Evolutionary conservation across 2,113 vertebrate species (phyloP), one percentile per base, ranked within the genome.

Genomic region (Hippoglossus stenolepis): DNA sequence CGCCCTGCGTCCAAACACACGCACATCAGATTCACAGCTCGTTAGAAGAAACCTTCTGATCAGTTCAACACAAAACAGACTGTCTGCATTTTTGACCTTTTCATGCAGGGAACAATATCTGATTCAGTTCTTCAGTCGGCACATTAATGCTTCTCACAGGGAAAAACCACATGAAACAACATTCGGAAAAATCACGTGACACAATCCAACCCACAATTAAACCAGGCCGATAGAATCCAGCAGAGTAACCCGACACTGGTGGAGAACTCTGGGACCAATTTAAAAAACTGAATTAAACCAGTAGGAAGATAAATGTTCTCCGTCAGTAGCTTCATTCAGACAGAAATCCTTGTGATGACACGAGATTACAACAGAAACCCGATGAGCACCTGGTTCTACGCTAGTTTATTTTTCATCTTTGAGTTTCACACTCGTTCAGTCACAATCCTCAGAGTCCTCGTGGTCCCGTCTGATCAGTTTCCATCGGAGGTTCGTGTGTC

Each of bases 1-100:
- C 97, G 96, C 83, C 98, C 98, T 99, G 92, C 10, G 0, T 5
- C 5, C 31, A 7, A 5, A 31, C 31, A 31, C 0, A 31, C 6
- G 6, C 28, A 28, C 28, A 28, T 28, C 49, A 53, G 1, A 18
- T 5, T 7, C 51, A 53, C 51, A 53, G 9, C 40, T 40, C 11
- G 11, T 40, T 40, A 40, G 40, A 40, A 10, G 2, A 40, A 43
- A 43, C 40, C 40, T 43, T 43, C 10, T 3, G 40, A 43, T 43
- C 40, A 1, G 11, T 2, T 3, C 10, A 13, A 43, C 11, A 12
- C 40, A 13, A 43, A 43, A 13, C 40, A 12, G 20, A 53, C 20
- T 20, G 49, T n/a, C 6, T 6, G 6, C 5, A 6, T 12, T 56
- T 59, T 14, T 49, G 3, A 53, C 20, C 2, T 18, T 58, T 13